Evolutionary conservation across 1,140 invertebrate genomes (phyloP), one percentile per base, ranked within the genome.

Genomic region (Euwallacea similis): DNA sequence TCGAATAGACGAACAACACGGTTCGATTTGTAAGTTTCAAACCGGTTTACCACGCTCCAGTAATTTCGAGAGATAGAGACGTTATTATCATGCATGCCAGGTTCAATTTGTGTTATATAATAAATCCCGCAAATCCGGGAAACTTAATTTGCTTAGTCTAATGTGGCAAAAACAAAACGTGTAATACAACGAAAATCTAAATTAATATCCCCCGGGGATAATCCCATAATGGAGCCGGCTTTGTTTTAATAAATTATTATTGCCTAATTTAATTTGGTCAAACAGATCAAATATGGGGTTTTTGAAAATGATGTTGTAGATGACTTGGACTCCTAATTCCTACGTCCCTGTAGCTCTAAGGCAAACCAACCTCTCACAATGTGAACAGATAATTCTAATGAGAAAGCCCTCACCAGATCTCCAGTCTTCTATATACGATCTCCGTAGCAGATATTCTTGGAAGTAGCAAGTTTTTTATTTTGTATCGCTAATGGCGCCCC

Each of bases 41-140:
- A 73, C 73, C 72, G 68, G 61, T 71, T 75, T 75, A 73, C 71
- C 71, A 68, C 73, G 72, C 74, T 71, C 69, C 63, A 75, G 72
- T 73, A 73, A 75, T 71, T 75, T 63, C 69, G 69, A 75, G 69
- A 75, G 74, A 70, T 70, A 60, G 46, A 55, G 66, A 56, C 67
- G 68, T 75, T 61, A 75, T 75, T 73, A 75, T 75, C 72, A 69
- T 75, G 73, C 69, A 66, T 64, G 50, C 67, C 56, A 61, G 47
- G 61, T 69, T 56, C 67, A 69, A 69, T 69, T 62, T 69, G 58
- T 43, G 47, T 61, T 69, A 67, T 47, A 69, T 61, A 61, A 69
- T 69, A 69, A 69, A 69, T 53, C 67, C 58, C 50, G 62, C 65
- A 67, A 67, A 67, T 67, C 65, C 65, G 65, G 42, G 7, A 41